Evolutionary conservation across 30 jellyfish, hydroid and myxozoan species (phyloP).

Genomic region (Aurelia sp.): DNA sequence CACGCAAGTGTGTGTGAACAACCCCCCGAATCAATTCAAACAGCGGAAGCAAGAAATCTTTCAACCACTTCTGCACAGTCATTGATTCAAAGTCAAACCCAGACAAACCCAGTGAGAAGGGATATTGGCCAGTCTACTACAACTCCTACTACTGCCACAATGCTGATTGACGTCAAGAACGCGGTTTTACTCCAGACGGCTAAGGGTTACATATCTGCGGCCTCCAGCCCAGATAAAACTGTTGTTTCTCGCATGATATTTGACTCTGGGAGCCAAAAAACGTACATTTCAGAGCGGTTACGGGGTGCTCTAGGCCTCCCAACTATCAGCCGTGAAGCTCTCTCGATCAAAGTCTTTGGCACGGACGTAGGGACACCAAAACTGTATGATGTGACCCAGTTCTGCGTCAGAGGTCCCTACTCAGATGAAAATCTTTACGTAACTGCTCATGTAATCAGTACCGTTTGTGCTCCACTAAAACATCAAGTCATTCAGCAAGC

Average conservation of each 20-base stretch:
- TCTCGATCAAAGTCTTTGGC: slow-evolving; percentile 43
- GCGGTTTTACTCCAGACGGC: slow-evolving; percentile 35
- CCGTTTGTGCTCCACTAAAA: slow-evolving; percentile 58
- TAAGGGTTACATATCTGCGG: too few species aligned
- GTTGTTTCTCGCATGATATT: too few species aligned
- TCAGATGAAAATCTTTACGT: slow-evolving; percentile 5
- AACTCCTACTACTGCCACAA: too few species aligned
- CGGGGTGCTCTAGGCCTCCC: slow-evolving; percentile 50
- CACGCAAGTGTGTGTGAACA: slow-evolving; percentile 45
- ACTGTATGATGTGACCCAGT: slow-evolving; percentile 38
- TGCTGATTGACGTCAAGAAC: slow-evolving; percentile 3
- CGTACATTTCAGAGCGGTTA: neutral
- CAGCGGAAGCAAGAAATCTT: too few species aligned
- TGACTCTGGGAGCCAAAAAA: too few species aligned
- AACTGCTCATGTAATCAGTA: slow-evolving; percentile 40
- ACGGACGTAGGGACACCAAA: slow-evolving; percentile 1
- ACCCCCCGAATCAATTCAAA: too few species aligned
- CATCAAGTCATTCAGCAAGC: slow-evolving; percentile 15
- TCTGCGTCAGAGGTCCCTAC: slow-evolving; percentile 40
- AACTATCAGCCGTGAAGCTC: slow-evolving; percentile 28
- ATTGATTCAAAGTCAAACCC: too few species aligned
- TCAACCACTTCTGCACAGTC: too few species aligned
- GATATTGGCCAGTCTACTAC: neutral
- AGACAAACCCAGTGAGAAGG: too few species aligned
- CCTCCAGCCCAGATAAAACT: too few species aligned